Base-by-base conservation (phyloP, 2,888 invertebrate species). In the Melanophora roralis region DNA sequence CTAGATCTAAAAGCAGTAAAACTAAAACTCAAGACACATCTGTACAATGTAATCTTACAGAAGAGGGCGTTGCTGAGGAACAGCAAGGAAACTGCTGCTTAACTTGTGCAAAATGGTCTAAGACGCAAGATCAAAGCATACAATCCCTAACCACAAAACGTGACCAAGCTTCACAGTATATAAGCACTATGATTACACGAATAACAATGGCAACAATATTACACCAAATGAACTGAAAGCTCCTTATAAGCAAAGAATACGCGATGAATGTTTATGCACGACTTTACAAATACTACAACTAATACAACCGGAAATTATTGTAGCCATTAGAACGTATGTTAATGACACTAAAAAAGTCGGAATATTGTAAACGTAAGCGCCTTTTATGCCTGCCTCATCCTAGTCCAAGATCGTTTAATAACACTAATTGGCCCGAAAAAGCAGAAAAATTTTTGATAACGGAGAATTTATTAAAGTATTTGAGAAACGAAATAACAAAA, bases 181-280 rank as follows among this genome's bases (percentile, higher is more conserved):
- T 87, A 43, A 86, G 85, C 5, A 86, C 86, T 0, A 88, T 87
- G 16, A 87, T 89, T 8, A 89, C 89, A 1, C 84, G 89, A 93
- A 94, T 84, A 90, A 87, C 47, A 92, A 92, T 81, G 97, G 96
- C 0, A 92, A 92, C 84, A 98, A 98, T 90, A 91, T 98, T 43
- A 97, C 98, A 6, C 97, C 97, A 53, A 92, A 93, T 43, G 96
- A 97, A 86, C 91, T 97, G 77, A 94, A 94, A 94, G 91, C 91
- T 34, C 86, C 87, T 12, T 91, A 92, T 84, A 92, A 93, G 88
- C 89, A 91, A 81, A 84, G 89, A 36, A 85, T 94, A n/a, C 92
- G 92, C 59, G 87, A 90, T 40, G 89, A 92, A 43, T 97, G 97
- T 88, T 94, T 97, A 85, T 91, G 92, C 80, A 91, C 93, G 57